Evolutionary conservation across 2,113 vertebrate genomes (phyloP).

Genomic region (Percopsis transmontana): DNA sequence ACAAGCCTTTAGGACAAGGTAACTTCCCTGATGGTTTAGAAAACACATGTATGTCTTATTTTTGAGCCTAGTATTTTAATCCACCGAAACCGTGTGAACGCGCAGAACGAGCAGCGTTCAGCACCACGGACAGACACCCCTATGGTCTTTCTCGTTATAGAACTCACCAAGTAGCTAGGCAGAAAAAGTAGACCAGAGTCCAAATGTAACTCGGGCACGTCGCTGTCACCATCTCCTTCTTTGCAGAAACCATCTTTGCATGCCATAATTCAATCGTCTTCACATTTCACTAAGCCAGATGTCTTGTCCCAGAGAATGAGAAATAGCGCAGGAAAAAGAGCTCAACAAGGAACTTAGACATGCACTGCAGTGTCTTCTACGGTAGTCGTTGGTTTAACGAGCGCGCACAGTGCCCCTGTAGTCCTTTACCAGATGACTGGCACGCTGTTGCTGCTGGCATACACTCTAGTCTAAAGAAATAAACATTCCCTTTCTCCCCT

Average conservation of each 20-base stretch:
- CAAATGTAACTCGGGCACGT: constrained; percentile 81
- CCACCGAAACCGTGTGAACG: too few relatives aligned
- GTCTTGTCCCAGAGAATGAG: constrained; percentile 76
- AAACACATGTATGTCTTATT: too few relatives aligned
- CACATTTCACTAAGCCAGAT: constrained; percentile 79
- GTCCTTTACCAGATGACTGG: background rate
- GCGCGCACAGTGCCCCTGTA: background rate
- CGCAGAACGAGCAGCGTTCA: background rate
- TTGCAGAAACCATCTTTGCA: constrained; percentile 91
- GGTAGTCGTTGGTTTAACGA: background rate
- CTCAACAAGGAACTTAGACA: constrained; percentile 9
- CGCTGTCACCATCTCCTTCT: constrained; percentile 86
- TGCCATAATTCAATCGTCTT: constrained; percentile 92
- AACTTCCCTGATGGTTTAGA: too few relatives aligned
- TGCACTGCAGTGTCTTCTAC: background rate
- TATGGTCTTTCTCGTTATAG: background rate
- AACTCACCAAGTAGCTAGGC: constrained; percentile 91
- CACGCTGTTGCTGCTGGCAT: background rate
- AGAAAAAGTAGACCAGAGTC: constrained; percentile 87
- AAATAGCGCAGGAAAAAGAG: constrained; percentile 22
- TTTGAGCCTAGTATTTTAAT: too few relatives aligned
- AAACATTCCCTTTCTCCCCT: too few relatives aligned
- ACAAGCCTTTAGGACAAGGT: background rate
- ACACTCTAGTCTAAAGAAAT: background rate
- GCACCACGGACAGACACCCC: constrained; percentile 5